Evolutionary conservation across 2,888 invertebrate species (phyloP), one percentile per base, ranked within the genome.

Genomic region (Megalurothrips usitatus): DNA sequence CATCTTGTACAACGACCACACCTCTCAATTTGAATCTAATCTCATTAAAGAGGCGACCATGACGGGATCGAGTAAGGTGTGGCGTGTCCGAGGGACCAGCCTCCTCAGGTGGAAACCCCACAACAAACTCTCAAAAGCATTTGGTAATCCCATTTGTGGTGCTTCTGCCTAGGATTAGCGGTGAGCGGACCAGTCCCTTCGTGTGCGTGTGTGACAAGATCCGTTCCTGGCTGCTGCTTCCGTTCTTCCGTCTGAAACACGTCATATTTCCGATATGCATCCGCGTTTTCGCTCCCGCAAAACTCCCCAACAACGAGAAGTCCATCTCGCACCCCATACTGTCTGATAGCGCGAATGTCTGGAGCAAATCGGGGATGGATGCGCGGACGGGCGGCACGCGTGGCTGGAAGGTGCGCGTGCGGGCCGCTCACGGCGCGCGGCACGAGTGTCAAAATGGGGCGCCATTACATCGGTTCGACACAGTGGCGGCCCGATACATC

Each of bases 311-410:
- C 34, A 43, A 43, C 34, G 3, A 43, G 6, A 43, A 43, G 34
- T 2, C 6, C 6, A 43, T 43, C 34, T 2, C 6, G 2, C 34
- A 43, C 34, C 34, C 34, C 34, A 43, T 6, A 4, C 34, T 43
- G 34, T 43, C 34, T 43, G 34, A 43, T 43, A 43, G 34, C 34
- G 23, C 23, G 23, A 68, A 68, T 68, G 68, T 11, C 68, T 68
- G 68, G 8, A 68, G 68, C 68, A 68, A 68, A 68, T 68, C 68
- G 68, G 23, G n/a, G 68, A 68, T 68, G 23, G 68, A 68, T 68
- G 68, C 68, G 68, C 23, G 68, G n/a, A 3, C 19, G 52, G 12
- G 14, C 10, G 14, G 52, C 52, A 6, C 52, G 52, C 52, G 52
- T 19, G 2, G 2, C 14, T 10, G 6, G 6, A 52, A 52, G 52